phyloP scores from a whole-genome alignment of 2,797 vertebrate genomes.

The Macroramphosus scolopax region DNA sequence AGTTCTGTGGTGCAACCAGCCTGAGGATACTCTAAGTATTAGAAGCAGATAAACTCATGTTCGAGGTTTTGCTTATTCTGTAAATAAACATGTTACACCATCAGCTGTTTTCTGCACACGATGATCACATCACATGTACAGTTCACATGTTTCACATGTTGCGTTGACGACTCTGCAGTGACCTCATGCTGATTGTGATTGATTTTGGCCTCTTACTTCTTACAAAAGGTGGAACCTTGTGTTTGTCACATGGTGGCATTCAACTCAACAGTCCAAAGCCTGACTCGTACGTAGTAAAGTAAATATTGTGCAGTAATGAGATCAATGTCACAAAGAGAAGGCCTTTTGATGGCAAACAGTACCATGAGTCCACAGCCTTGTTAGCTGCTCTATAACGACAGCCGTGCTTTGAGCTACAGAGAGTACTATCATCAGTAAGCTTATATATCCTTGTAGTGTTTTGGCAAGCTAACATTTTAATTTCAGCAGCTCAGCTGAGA shows the following conservation, averaged over 20 bases:
- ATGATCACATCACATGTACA: too few relatives aligned
- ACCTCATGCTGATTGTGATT: constrained; percentile 4
- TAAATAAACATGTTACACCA: neutral
- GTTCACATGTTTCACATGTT: too few relatives aligned
- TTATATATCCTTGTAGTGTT: too few relatives aligned
- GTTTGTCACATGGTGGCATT: constrained; percentile 30
- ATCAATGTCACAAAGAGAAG: constrained; percentile 21
- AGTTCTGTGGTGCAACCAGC: too few relatives aligned
- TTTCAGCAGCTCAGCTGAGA: too few relatives aligned
- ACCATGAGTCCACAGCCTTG: neutral
- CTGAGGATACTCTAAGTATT: too few relatives aligned
- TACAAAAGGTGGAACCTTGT: constrained; percentile 1
- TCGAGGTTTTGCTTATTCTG: too few relatives aligned
- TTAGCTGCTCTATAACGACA: too few relatives aligned
- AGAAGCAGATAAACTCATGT: too few relatives aligned
- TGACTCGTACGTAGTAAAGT: constrained; percentile 5
- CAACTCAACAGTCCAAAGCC: constrained; percentile 29
- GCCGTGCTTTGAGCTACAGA: too few relatives aligned
- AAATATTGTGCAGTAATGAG: constrained; percentile 20
- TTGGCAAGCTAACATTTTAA: too few relatives aligned
- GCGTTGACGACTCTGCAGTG: neutral
- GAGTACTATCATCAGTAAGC: too few relatives aligned
- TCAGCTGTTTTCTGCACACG: neutral
- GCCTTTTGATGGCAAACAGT: constrained; percentile 3
- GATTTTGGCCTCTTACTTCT: constrained; percentile 7